Percentiles rank a stretch among this genome's conserved stretches.
Conservation (phyloP, 2,888 invertebrate genomes). For the Protula sp. region DNA sequence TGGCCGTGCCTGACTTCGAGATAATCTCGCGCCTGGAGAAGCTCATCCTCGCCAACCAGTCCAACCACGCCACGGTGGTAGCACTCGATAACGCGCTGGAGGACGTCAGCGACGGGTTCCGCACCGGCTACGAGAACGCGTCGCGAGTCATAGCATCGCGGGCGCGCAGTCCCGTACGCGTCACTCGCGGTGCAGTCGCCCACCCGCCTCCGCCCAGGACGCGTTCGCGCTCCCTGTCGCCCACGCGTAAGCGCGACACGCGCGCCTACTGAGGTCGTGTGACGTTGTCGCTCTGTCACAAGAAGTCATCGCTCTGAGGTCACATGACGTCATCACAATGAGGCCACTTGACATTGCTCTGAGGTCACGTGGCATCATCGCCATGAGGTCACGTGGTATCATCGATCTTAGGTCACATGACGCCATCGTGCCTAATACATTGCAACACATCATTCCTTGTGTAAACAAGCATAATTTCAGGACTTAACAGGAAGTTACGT, state of each 20-base stretch:
- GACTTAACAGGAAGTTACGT: too few relatives aligned
- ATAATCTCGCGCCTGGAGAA: constrained; percentile 53
- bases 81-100: constrained; percentile 44
- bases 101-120: constrained; percentile 45
- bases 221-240: constrained; percentile 42
- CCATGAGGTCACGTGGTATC: too few relatives aligned
- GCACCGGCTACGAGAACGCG: constrained; percentile 35
- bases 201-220: neutral
- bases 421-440: too few relatives aligned
- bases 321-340: too few relatives aligned
- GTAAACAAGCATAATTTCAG: too few relatives aligned
- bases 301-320: too few relatives aligned
- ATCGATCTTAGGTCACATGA: too few relatives aligned
- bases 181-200: neutral
- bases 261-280: constrained; percentile 39
- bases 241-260: constrained; percentile 35
- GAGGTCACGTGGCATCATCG: too few relatives aligned
- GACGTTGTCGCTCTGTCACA: too few relatives aligned
- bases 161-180: neutral
- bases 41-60: constrained; percentile 50
- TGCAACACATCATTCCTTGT: too few relatives aligned
- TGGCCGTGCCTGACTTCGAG: constrained; percentile 55
- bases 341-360: too few relatives aligned
- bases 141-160: constrained; percentile 13
- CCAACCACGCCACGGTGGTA: constrained; percentile 40